Evolutionary conservation across 2,797 vertebrate species (phyloP).

Genomic region (Leuciscus waleckii): DNA sequence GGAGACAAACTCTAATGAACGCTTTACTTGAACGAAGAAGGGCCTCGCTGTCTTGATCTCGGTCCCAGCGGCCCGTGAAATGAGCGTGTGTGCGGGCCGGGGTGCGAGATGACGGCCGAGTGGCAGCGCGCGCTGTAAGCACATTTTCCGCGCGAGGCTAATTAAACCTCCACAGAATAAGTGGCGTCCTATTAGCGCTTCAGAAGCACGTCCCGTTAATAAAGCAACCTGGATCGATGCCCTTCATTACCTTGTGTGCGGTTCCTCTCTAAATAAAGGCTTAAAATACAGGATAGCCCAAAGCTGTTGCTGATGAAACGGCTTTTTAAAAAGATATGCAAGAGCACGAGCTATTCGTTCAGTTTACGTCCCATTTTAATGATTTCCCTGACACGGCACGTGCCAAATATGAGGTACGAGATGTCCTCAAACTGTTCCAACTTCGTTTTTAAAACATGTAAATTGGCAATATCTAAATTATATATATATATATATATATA

Average conservation of each 20-base stretch:
- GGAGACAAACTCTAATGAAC: constrained; percentile 73
- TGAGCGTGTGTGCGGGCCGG: constrained; percentile 46
- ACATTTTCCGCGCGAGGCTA: constrained; percentile 80
- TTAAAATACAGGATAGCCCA: constrained; percentile 54
- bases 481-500: too few species aligned
- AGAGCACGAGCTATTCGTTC: background rate
- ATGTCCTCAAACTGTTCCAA: too few species aligned
- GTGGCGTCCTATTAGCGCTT: constrained; percentile 79
- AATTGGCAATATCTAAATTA: too few species aligned
- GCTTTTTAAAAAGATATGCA: background rate
- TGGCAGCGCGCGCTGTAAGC: constrained; percentile 79
- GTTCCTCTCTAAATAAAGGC: constrained; percentile 66
- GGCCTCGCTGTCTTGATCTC: constrained; percentile 70
- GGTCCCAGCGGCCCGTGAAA: constrained; percentile 72
- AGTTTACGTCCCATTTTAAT: background rate
- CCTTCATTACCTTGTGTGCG: constrained; percentile 75
- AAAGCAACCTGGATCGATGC: constrained; percentile 80
- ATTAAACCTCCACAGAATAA: constrained; percentile 82
- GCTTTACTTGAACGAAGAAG: constrained; percentile 73
- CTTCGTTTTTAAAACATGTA: too few species aligned
- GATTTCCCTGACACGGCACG: background rate
- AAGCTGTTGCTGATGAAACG: constrained; percentile 28
- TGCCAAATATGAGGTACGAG: background rate
- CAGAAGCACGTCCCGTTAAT: constrained; percentile 75
- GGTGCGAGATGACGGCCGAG: constrained; percentile 67